phyloP scores from a whole-genome alignment of 2,888 invertebrate genomes.

The Hololepta plana region DNA sequence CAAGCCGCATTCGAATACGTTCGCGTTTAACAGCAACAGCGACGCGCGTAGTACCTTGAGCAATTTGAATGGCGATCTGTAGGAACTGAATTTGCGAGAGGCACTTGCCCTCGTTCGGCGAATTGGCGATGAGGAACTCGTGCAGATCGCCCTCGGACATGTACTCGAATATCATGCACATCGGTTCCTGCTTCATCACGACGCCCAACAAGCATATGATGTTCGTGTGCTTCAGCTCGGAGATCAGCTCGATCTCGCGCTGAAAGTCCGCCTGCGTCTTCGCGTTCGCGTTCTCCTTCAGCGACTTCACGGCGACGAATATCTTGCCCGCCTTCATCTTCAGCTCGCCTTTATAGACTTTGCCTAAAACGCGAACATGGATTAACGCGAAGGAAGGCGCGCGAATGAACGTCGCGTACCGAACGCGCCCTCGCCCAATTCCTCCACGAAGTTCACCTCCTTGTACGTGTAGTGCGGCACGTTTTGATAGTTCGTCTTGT shows the following conservation, averaged over 20 bases:
- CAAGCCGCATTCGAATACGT: no score
- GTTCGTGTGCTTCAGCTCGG: conserved; percentile 86
- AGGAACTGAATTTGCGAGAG: conserved; percentile 74
- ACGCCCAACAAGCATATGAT: conserved; percentile 91
- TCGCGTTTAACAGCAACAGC: no score
- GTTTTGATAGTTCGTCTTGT: conserved; percentile 26
- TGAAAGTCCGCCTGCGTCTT: conserved; percentile 87
- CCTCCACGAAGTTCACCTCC: conserved; percentile 69
- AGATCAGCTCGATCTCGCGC: conserved; percentile 86
- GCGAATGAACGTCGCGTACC: conserved; percentile 32
- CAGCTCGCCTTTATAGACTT: conserved; percentile 89
- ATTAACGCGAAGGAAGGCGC: not conserved
- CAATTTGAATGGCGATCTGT: conserved; percentile 78
- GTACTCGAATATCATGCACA: conserved; percentile 94
- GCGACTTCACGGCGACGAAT: conserved; percentile 82
- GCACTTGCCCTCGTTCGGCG: conserved; percentile 65
- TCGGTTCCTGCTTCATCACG: conserved; percentile 71
- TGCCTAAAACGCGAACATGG: conserved; percentile 31
- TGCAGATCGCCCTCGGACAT: conserved; percentile 94
- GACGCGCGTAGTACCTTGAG: no score
- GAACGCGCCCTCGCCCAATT: conserved; percentile 91
- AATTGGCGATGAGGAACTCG: conserved; percentile 83
- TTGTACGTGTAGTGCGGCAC: conserved; percentile 75
- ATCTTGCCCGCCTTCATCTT: conserved; percentile 47
- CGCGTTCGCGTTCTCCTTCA: conserved; percentile 81